These are phyloP conservation scores for Ruditapes philippinarum DNA, from an alignment of 1,140 invertebrate species.

Conservation along the genomic window DNA sequence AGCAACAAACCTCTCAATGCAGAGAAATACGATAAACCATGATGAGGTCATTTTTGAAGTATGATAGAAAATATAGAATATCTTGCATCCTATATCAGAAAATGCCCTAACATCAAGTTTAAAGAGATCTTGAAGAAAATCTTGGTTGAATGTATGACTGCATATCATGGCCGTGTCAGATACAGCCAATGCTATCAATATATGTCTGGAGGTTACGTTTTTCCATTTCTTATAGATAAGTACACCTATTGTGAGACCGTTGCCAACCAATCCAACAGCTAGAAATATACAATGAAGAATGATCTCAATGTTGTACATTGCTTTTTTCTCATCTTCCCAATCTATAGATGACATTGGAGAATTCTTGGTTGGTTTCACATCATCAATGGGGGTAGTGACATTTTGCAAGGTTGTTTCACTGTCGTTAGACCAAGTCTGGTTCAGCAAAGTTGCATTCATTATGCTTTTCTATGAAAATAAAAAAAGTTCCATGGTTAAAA, in stretches of 20 bases:
- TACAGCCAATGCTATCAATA: constrained; percentile 53
- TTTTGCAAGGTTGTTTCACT: background rate
- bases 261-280: constrained; percentile 48
- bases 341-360: background rate
- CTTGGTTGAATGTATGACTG: constrained; percentile 62
- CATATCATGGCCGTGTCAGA: constrained; percentile 52
- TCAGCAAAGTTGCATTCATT: background rate
- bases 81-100: constrained; percentile 51
- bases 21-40: constrained; percentile 72
- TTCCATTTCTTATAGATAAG: constrained; percentile 12
- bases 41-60: constrained; percentile 72
- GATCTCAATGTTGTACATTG: background rate
- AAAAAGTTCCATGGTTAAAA: no score
- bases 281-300: constrained; percentile 4
- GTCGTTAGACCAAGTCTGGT: background rate
- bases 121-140: constrained; percentile 47
- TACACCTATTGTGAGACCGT: background rate
- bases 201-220: background rate
- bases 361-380: background rate
- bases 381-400: background rate
- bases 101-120: constrained; percentile 64
- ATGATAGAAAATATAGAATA: constrained; percentile 63
- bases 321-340: background rate
- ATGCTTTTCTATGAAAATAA: no score
- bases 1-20: constrained; percentile 71